These are phyloP conservation scores for Sigmodon hispidus DNA, from an alignment of 2,113 vertebrate genomes.

Conservation along the genomic window DNA sequence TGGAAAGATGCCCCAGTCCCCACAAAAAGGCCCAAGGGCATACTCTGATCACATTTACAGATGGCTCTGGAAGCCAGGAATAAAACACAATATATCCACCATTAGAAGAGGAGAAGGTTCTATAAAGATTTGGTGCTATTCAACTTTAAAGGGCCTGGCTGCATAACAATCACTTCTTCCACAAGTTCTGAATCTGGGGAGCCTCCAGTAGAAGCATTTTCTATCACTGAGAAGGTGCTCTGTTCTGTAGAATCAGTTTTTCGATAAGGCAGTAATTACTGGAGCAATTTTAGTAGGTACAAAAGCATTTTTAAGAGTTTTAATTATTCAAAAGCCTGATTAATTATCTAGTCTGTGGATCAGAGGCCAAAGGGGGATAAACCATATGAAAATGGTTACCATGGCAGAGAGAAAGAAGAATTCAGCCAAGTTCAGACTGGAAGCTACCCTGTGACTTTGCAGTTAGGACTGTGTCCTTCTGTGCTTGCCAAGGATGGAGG, in stretches of 20 bases:
- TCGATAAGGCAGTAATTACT: conserved; percentile 75
- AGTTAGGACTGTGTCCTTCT: not conserved
- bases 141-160: conserved; percentile 29
- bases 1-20: not conserved
- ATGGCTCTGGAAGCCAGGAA: conserved; percentile 27
- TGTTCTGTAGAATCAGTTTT: conserved; percentile 29
- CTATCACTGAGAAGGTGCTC: conserved; percentile 23
- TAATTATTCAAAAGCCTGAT: conserved; percentile 75
- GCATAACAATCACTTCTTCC: not conserved
- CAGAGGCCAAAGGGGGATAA: conserved; percentile 73
- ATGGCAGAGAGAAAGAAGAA: not conserved
- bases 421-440: not conserved
- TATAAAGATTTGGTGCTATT: not conserved
- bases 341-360: conserved; percentile 73
- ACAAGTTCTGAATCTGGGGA: not conserved
- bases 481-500: not conserved
- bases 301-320: conserved; percentile 72
- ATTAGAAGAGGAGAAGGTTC: not conserved
- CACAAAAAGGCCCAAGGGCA: not conserved
- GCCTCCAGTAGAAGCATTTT: conserved; percentile 18
- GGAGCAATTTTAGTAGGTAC: conserved; percentile 69
- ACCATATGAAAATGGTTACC: conserved; percentile 37
- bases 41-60: not conserved
- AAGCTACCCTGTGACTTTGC: not conserved
- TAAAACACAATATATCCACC: not conserved